Base-by-base conservation (phyloP, 2,888 invertebrate genomes). In the Lochmaea crataegi region DNA sequence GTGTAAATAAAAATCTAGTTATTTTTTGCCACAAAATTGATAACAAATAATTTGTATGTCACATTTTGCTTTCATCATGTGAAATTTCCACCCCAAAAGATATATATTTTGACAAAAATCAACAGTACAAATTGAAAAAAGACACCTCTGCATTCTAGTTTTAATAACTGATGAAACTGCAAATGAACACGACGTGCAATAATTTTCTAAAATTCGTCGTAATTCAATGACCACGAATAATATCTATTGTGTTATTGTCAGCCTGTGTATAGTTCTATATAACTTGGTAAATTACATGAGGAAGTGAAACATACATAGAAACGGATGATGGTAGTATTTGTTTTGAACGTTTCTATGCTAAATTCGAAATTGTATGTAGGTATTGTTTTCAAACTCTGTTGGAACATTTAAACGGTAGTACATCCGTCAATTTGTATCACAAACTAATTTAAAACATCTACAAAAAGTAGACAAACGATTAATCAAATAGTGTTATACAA, bases 161-260 rank as follows among this genome's bases (percentile, higher is more conserved):
- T 68, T 60, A 48, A 68, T 69, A 72, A 56, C 56, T 63, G 41
- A 60, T 45, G 57, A 41, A 56, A 14, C 63, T 67, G 67, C 42
- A 72, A 72, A 72, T 64, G 72, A 57, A 57, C 42, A 48, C 26
- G 32, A 51, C 45, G 16, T 22, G 32, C 41, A 42, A 68, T 68
- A 58, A 57, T 68, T 72, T 72, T 64, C 72, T 67, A 68, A 60
- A 68, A 68, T 60, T 63, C 56, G 41, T 56, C 56, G 67, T 63
- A 45, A 56, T 48, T 45, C 68, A 32, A n/a, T 72, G 64, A 64
- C 63, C 68, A 32, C 67, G 64, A 66, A 60, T 70, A 65, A 68
- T 64, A 65, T 64, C 70, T 57, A 70, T 70, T 70, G 70, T 63
- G 64, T 38, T 48, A 32, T 56, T 70, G 65, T 64, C 56, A 65